phyloP scores from a whole-genome alignment of 2,888 invertebrate genomes.

The Electrophaes corylata region DNA sequence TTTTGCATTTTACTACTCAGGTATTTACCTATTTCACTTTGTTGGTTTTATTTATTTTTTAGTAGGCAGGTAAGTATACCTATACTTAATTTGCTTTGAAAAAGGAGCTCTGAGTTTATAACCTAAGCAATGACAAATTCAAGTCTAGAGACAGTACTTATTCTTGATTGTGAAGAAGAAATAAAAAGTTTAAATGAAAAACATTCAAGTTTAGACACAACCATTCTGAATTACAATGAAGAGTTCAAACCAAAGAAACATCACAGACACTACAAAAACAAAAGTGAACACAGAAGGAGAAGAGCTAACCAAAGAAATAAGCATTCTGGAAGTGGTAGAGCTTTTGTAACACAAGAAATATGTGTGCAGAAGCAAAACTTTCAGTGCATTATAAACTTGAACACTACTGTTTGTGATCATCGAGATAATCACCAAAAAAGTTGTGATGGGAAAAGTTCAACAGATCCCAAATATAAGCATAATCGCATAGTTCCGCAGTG shows the following conservation, averaged over 20 bases:
- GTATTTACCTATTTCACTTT: no score
- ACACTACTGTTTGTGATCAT: slow-evolving; percentile 30
- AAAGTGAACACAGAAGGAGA: slow-evolving; percentile 14
- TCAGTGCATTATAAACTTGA: slow-evolving; percentile 35
- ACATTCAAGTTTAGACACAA: slow-evolving; percentile 11
- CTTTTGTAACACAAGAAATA: slow-evolving; percentile 22
- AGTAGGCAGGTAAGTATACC: background rate
- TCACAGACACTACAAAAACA: slow-evolving; percentile 19
- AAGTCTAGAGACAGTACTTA: slow-evolving; percentile 9
- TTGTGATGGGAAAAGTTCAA: background rate
- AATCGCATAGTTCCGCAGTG: slow-evolving; percentile 18
- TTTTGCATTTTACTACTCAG: no score
- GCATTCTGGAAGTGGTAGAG: background rate
- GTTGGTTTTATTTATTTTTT: background rate
- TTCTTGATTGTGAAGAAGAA: slow-evolving; percentile 13
- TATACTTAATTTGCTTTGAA: slow-evolving; percentile 5
- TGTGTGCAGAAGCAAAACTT: slow-evolving; percentile 23
- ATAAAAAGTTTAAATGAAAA: no score
- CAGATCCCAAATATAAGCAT: background rate
- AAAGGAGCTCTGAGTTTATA: background rate
- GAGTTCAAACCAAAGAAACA: slow-evolving; percentile 4
- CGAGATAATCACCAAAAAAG: slow-evolving; percentile 11
- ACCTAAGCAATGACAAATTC: slow-evolving; percentile 12
- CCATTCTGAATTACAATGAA: slow-evolving; percentile 3
- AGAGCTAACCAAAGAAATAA: slow-evolving; percentile 1